Base-by-base conservation (phyloP, 2,113 vertebrate genomes). In the Heteronetta atricapilla region DNA sequence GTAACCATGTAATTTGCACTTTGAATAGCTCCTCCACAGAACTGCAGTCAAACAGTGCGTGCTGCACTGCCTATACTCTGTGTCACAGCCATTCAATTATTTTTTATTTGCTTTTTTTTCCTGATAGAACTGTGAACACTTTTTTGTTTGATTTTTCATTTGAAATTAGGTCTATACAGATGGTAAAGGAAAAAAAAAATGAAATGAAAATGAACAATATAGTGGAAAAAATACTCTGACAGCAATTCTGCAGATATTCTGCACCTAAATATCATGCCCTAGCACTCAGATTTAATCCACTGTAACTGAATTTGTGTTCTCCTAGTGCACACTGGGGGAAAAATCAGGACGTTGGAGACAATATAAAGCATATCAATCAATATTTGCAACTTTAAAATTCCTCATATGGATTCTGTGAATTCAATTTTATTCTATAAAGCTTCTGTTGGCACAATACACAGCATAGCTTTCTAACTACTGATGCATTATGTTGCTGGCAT, bases 221-320 rank as follows among this genome's bases (percentile, higher is more conserved):
- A 79, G 40, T 29, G 69, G 62, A n/a, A 75, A 89, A 95, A 85
- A 67, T 36, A 89, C 15, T 53, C 53, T 82, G 59, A 75, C 42
- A 92, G 69, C 68, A 86, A 33, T 55, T 84, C 36, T 91, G 74
- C 6, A 8, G 62, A 68, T 93, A 92, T 72, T 94, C 77, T 93
- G 66, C 50, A 68, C 86, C 91, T 88, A 74, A 85, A 92, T 92
- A 83, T 62, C 73, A 82, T 36, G 4, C 86, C 74, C 31, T 93
- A 84, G 44, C 20, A 58, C 82, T 93, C 67, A 88, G 63, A 95
- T 91, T 96, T 95, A 88, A 91, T 96, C 95, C 91, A 88, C 69
- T 95, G 68, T 76, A 96, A 92, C 80, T 84, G 86, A 94, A 86
- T 96, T 96, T 94, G 46, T 82, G 89, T 69, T 94, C 67, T 92